These are phyloP conservation scores for Campylomormyrus numenius DNA, from an alignment of 2,113 vertebrate genomes.

Conservation along the genomic window DNA sequence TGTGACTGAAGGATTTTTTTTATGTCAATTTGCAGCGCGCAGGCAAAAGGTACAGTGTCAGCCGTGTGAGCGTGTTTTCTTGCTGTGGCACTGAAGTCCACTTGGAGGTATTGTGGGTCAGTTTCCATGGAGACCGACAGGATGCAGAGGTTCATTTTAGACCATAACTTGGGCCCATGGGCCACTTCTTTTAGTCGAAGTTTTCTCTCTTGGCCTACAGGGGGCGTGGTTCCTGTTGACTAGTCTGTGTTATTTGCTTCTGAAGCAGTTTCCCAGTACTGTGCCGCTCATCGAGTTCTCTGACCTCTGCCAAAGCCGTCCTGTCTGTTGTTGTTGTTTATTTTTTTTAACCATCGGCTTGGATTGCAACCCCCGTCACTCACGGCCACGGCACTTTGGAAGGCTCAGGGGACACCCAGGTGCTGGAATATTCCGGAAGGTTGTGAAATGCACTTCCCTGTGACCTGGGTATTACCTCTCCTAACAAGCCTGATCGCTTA, in stretches of 20 bases:
- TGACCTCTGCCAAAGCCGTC: background rate
- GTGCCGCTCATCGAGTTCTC: background rate
- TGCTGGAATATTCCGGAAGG: background rate
- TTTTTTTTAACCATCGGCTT: background rate
- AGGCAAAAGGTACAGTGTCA: background rate
- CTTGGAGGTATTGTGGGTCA: background rate
- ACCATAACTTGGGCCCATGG: too few relatives aligned
- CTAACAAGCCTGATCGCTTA: background rate
- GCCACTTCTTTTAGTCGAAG: background rate
- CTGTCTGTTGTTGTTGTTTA: background rate
- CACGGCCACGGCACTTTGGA: background rate
- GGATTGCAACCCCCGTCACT: background rate
- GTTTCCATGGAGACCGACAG: background rate
- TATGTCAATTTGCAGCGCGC: background rate
- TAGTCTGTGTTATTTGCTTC: background rate
- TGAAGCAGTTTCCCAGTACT: background rate
- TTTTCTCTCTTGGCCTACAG: background rate
- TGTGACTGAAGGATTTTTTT: background rate
- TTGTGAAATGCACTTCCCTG: background rate
- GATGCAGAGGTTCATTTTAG: background rate
- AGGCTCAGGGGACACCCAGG: background rate
- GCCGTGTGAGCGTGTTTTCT: background rate
- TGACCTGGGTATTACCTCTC: background rate
- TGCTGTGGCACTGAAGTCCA: background rate
- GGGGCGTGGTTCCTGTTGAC: background rate